A percentile compares a stretch with the other conserved stretches of the same genome.
Conservation (phyloP, 2,888 invertebrate genomes). For the Habrosyne pyritoides region DNA sequence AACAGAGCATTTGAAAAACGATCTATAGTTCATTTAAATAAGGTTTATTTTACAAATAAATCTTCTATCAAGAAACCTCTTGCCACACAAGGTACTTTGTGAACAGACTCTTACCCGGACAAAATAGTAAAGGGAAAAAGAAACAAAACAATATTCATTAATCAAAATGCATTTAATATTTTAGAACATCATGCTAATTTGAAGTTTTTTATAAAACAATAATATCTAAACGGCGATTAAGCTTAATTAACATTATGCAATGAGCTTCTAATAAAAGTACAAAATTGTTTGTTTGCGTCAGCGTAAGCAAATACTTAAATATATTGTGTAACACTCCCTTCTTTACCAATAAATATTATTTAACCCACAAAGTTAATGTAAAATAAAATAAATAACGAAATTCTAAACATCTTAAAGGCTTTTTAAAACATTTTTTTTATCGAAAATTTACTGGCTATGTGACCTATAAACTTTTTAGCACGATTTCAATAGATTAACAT, state of each 20-base stretch:
- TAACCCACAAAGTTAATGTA: not conserved
- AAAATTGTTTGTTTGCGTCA: slow-evolving; percentile 38
- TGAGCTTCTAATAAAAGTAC: slow-evolving; percentile 44
- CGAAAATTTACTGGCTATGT: too few species aligned
- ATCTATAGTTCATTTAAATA: too few species aligned
- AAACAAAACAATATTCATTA: slow-evolving; percentile 37
- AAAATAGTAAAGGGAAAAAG: slow-evolving; percentile 1
- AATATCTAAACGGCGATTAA: slow-evolving; percentile 59
- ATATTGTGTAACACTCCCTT: slow-evolving; percentile 24
- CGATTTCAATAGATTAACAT: too few species aligned
- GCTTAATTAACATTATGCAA: slow-evolving; percentile 53
- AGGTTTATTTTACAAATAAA: too few species aligned
- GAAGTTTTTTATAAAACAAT: slow-evolving; percentile 57
- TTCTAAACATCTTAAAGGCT: too few species aligned
- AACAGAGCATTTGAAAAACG: too few species aligned
- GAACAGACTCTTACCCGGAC: too few species aligned
- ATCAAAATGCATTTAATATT: slow-evolving; percentile 63
- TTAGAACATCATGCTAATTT: slow-evolving; percentile 64
- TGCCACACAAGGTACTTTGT: too few species aligned
- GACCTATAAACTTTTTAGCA: too few species aligned
- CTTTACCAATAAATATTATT: slow-evolving; percentile 9
- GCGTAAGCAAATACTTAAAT: slow-evolving; percentile 43
- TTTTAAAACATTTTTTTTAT: too few species aligned
- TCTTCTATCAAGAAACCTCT: too few species aligned
- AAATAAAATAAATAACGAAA: not conserved